Conservation (phyloP, 2,888 invertebrate genomes). For the Alviniconcha strummeri region DNA sequence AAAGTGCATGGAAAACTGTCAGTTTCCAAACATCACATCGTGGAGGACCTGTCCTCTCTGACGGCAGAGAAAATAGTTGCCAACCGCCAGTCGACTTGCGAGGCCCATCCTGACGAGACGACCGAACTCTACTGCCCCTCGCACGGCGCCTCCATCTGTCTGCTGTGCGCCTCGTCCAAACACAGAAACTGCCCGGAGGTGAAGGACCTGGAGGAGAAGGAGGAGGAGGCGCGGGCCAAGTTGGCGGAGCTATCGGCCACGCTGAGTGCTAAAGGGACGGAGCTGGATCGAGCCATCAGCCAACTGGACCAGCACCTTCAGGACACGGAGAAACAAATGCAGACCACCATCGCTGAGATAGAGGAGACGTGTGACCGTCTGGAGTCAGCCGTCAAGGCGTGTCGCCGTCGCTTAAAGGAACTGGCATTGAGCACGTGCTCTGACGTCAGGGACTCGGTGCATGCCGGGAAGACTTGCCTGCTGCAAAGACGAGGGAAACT, state of each 20-base stretch:
- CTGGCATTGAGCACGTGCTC: background rate
- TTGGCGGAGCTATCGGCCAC: background rate
- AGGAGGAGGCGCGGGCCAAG: background rate
- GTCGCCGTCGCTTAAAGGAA: background rate
- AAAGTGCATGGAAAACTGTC: background rate
- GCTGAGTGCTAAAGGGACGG: background rate
- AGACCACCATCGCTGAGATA: background rate
- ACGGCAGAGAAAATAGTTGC: background rate
- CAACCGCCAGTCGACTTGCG: background rate
- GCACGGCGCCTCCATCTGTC: conserved; percentile 5
- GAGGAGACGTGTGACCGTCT: background rate
- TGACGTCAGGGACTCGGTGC: background rate
- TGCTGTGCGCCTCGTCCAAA: conserved; percentile 8
- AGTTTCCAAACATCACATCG: background rate
- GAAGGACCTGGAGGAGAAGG: conserved; percentile 5
- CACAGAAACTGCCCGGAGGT: conserved; percentile 7
- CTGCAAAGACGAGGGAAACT: background rate
- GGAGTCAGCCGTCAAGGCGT: background rate
- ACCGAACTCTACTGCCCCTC: background rate
- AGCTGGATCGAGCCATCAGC: background rate
- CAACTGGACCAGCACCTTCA: background rate
- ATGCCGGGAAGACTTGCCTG: background rate
- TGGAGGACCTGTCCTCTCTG: conserved; percentile 12
- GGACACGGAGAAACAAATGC: background rate
- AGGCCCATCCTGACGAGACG: background rate